Conservation (phyloP, 2,797 vertebrate species). For the Setipinna tenuifilis region DNA sequence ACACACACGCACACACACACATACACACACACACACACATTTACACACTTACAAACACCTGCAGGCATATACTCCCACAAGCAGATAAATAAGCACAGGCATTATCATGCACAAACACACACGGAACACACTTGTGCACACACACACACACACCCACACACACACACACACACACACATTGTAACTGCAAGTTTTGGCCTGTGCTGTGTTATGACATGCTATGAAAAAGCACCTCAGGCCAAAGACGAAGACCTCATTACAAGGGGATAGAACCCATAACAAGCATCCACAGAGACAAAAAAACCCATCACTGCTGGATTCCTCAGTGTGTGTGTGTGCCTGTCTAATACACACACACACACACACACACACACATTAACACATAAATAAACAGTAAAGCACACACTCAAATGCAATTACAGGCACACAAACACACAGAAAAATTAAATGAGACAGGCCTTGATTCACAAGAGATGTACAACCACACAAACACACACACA, state of each 20-base stretch:
- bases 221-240: constrained; percentile 65
- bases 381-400: not conserved
- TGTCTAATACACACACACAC: not conserved
- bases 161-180: constrained; percentile 35
- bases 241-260: constrained; percentile 67
- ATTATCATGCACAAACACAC: constrained; percentile 4
- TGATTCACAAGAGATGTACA: too few species aligned
- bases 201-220: constrained; percentile 70
- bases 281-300: constrained; percentile 60
- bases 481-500: not conserved
- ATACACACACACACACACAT: constrained; percentile 15
- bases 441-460: too few species aligned
- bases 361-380: not conserved
- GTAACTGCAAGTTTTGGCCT: constrained; percentile 40
- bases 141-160: constrained; percentile 18
- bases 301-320: not conserved
- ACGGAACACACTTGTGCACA: not conserved
- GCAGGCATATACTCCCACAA: not conserved
- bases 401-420: not conserved
- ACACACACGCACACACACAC: constrained; percentile 33
- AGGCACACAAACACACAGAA: not conserved
- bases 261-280: constrained; percentile 67
- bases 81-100: not conserved
- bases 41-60: not conserved
- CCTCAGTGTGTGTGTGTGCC: not conserved